Percentiles rank a stretch among this genome's conserved stretches.
Conservation (phyloP, 2,113 vertebrate genomes). For the Callithrix jacchus region DNA sequence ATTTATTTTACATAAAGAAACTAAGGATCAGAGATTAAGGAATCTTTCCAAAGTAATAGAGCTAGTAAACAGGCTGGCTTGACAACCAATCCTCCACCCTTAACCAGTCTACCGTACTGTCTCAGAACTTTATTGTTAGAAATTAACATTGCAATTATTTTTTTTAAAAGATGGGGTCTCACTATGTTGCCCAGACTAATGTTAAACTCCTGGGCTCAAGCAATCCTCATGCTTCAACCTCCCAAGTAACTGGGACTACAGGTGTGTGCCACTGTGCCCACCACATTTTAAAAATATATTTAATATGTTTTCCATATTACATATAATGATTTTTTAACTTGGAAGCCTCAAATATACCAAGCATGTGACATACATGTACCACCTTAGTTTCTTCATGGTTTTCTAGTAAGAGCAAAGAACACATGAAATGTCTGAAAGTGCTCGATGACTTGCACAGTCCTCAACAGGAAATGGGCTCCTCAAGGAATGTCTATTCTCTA, state of each 20-base stretch:
- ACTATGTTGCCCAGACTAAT: neutral
- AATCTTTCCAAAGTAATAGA: neutral
- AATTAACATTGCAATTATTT: neutral
- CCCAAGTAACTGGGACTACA: neutral
- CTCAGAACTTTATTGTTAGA: neutral
- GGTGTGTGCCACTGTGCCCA: neutral
- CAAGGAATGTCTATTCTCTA: neutral
- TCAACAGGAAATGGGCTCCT: neutral
- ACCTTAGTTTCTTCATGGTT: neutral
- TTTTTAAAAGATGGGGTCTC: neutral
- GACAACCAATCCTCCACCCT: neutral
- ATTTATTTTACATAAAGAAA: slow-evolving; percentile 37
- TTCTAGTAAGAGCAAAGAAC: slow-evolving; percentile 23
- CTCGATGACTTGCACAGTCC: neutral
- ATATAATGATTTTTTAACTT: neutral
- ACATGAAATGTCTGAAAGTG: neutral
- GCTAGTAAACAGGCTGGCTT: neutral
- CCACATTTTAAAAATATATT: too few species aligned
- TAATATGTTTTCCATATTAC: too few species aligned
- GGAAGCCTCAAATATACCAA: neutral
- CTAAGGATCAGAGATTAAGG: slow-evolving; percentile 26
- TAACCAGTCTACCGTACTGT: neutral
- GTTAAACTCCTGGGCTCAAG: neutral
- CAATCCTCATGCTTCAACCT: neutral
- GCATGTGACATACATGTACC: neutral